phyloP scores from a whole-genome alignment of 2,888 invertebrate species.

The Luffia ferchaultella region DNA sequence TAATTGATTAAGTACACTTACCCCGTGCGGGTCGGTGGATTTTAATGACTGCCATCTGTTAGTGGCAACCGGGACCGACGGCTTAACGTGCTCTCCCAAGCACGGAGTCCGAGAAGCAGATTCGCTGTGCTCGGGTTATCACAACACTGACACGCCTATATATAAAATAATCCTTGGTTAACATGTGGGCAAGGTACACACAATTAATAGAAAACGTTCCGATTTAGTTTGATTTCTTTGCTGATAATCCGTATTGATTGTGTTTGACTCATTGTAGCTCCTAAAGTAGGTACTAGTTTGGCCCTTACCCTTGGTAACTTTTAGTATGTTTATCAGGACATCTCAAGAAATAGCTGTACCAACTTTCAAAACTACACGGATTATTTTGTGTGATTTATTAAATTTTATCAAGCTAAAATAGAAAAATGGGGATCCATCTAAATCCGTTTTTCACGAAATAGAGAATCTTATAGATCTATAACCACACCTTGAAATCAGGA shows the following conservation, averaged over 20 bases:
- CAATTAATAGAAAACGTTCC: neutral
- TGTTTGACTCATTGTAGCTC: neutral
- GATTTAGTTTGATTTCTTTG: no score
- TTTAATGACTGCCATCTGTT: no score
- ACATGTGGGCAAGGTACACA: neutral
- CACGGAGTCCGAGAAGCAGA: neutral
- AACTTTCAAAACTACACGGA: neutral
- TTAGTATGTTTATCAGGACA: neutral
- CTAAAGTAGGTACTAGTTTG: neutral
- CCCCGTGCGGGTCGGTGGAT: no score
- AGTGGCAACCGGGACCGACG: neutral
- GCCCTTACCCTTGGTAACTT: neutral
- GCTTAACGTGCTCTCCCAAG: neutral
- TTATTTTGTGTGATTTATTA: neutral
- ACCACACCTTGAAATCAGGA: no score
- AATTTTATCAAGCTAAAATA: neutral
- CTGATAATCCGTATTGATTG: neutral
- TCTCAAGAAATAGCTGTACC: neutral
- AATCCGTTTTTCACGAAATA: no score
- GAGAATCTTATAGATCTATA: no score
- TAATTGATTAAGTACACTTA: neutral
- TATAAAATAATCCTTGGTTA: neutral
- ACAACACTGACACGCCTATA: no score
- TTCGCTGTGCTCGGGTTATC: neutral
- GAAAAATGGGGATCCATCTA: no score